Conservation (phyloP, 2,113 vertebrate genomes). For the Tichodroma muraria region DNA sequence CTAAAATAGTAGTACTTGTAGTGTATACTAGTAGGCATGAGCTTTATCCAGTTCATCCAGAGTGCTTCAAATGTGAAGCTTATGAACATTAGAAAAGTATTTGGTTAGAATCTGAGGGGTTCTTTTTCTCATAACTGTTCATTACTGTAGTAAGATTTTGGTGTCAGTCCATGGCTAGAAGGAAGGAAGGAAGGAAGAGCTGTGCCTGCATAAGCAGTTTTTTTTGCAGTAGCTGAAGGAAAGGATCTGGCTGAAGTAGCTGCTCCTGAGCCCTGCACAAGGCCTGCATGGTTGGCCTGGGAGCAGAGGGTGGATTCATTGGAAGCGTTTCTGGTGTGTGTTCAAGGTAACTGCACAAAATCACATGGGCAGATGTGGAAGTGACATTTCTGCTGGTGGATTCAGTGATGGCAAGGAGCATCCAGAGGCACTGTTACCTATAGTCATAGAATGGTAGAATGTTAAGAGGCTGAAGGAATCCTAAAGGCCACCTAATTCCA, state of each 20-base stretch:
- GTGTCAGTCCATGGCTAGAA: background rate
- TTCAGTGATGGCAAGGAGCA: background rate
- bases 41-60: background rate
- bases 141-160: background rate
- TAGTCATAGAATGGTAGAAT: background rate
- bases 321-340: background rate
- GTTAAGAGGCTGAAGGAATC: background rate
- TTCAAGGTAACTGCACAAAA: background rate
- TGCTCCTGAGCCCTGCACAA: background rate
- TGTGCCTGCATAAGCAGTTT: background rate
- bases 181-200: background rate
- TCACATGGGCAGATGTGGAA: background rate
- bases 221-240: background rate
- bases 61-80: background rate
- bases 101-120: accelerated
- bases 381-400: background rate
- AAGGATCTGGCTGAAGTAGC: background rate
- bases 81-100: constrained; percentile 1
- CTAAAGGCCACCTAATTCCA: background rate
- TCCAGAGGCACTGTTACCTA: background rate
- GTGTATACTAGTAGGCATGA: background rate
- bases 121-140: background rate
- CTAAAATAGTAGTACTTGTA: background rate
- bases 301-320: background rate
- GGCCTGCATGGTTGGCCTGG: background rate